Base-by-base conservation (phyloP, 2,888 invertebrate genomes). In the Thecocarcelia acutangulata region DNA sequence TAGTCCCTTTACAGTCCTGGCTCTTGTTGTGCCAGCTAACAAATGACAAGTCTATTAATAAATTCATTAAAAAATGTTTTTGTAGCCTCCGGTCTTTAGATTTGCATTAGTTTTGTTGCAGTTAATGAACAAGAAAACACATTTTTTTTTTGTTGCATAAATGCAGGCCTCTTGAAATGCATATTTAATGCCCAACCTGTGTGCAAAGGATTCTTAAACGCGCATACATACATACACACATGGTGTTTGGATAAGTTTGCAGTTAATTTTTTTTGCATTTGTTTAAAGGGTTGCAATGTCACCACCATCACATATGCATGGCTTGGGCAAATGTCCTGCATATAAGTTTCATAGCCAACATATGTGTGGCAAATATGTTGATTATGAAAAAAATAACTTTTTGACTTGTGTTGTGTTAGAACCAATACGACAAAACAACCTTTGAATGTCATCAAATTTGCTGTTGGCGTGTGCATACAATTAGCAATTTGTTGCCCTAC, bases 71-170 rank as follows among this genome's bases (percentile, higher is more conserved):
- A 54, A 28, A 48, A 21, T 5, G n/a, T 8, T 1, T 50, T 46
- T 54, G 9, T 54, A 61, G 59, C 61, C 58, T 46, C 4, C 11
- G 52, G 69, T 33, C 28, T 40, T 76, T 44, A 63, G 11, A 21
- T 50, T 44, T 61, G 52, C 37, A 76, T 54, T 54, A 0, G 54
- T 68, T 59, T 59, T 66, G 15, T 52, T 72, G 72, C 72, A 61
- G 42, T 70, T 58, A 2, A 33, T 33, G 33, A 24, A 24, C 24
- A 5, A 24, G 5, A 2, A 24, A 2, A 24, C 24, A 24, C 24
- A 48, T 73, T 63, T n/a, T n/a, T n/a, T n/a, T n/a, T n/a, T n/a
- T n/a, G n/a, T n/a, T 73, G 46, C 63, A 74, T 64, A 64, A 66
- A 58, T 64, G 48, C 64, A 58, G 28, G 46, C 37, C 48, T 28